Evolutionary conservation across 2,797 vertebrate species (phyloP).

Genomic region (Ptychadena robeensis): DNA sequence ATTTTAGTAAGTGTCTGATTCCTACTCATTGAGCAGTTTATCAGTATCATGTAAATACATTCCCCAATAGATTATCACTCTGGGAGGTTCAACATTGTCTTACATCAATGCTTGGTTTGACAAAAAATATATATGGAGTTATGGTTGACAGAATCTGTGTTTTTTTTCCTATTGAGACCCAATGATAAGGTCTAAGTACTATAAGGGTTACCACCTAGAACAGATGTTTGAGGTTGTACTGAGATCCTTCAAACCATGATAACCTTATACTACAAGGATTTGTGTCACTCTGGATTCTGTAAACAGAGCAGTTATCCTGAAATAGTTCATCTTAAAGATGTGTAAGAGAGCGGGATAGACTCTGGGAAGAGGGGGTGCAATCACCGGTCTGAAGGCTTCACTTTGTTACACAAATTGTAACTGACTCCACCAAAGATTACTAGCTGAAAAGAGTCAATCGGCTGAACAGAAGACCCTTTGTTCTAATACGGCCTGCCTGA

Average conservation of each 20-base stretch:
- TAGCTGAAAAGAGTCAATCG: constrained; percentile 76
- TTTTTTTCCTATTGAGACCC: neutral
- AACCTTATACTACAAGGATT: constrained; percentile 49
- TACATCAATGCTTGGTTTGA: neutral
- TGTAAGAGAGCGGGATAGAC: constrained; percentile 42
- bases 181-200: too few relatives aligned
- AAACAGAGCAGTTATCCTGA: constrained; percentile 39
- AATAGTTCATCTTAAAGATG: constrained; percentile 41
- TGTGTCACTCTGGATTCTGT: constrained; percentile 47
- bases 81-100: neutral
- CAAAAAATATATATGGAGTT: too few relatives aligned
- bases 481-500: constrained; percentile 76
- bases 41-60: too few relatives aligned
- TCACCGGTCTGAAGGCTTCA: constrained; percentile 64
- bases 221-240: constrained; percentile 28
- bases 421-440: constrained; percentile 64
- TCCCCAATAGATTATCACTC: too few relatives aligned
- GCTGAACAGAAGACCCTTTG: constrained; percentile 70
- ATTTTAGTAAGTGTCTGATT: neutral
- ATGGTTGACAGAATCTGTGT: neutral
- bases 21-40: too few relatives aligned
- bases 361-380: constrained; percentile 36
- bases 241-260: constrained; percentile 35
- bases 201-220: constrained; percentile 14
- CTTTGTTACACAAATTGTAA: constrained; percentile 68